Percentiles rank a stretch among this genome's conserved stretches.
These are phyloP conservation scores for Dromococcyx pavoninus DNA, from an alignment of 2,797 vertebrate genomes.

Conservation along the genomic window DNA sequence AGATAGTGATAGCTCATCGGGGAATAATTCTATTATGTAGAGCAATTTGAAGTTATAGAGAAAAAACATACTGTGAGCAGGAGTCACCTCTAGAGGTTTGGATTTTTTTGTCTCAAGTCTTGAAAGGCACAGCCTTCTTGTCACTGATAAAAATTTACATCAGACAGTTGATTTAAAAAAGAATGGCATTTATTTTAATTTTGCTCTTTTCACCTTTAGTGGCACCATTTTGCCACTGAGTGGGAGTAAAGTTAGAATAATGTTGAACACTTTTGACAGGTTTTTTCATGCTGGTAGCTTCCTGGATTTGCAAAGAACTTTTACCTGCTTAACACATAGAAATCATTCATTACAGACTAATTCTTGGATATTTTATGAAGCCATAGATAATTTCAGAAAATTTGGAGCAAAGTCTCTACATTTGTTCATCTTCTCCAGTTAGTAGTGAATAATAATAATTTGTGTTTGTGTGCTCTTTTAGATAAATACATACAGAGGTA, in stretches of 20 bases:
- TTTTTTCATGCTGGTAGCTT: neutral
- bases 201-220: conserved; percentile 5
- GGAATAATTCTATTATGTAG: neutral
- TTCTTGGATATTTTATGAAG: neutral
- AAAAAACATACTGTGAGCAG: neutral
- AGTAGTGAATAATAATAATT: neutral
- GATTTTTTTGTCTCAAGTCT: neutral
- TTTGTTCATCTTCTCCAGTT: neutral
- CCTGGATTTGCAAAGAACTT: neutral
- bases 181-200: neutral
- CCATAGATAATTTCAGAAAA: neutral
- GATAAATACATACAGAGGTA: neutral
- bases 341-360: neutral
- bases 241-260: neutral
- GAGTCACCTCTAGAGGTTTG: neutral
- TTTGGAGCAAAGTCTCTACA: neutral
- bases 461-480: neutral
- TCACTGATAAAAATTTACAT: neutral
- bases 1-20: neutral
- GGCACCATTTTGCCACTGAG: neutral
- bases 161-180: neutral
- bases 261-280: neutral
- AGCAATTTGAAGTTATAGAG: neutral
- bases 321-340: neutral
- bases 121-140: neutral